Evolutionary conservation across 1,140 invertebrate genomes (phyloP).

Genomic region (Nasonia longicornis): DNA sequence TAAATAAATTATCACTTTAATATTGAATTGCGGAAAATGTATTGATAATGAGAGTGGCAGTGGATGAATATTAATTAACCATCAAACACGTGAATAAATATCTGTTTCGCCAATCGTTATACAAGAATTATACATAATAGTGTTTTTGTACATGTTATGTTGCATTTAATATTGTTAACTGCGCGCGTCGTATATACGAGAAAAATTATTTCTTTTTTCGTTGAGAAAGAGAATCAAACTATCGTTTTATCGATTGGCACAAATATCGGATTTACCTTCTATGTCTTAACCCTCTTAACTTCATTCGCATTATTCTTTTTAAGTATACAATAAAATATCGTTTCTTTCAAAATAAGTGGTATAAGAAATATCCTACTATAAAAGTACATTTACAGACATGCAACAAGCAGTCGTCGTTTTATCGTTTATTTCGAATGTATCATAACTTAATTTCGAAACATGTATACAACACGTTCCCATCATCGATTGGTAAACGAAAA

Average conservation of each 20-base stretch:
- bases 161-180: not conserved
- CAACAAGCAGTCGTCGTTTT: not conserved
- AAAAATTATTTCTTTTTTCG: conserved; percentile 8
- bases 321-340: conserved; percentile 24
- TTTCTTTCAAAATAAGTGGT: conserved; percentile 10
- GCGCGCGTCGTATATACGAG: not conserved
- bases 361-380: conserved; percentile 30
- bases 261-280: conserved; percentile 27
- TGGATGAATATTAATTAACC: conserved; percentile 38
- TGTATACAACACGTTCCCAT: conserved; percentile 10
- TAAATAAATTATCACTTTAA: conserved; percentile 4
- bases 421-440: conserved; percentile 2
- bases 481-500: not conserved
- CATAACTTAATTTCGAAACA: conserved; percentile 15
- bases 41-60: conserved; percentile 28
- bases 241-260: conserved; percentile 28
- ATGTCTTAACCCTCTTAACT: not conserved
- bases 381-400: conserved; percentile 39
- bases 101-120: conserved; percentile 11
- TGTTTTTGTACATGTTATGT: not conserved
- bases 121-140: not conserved
- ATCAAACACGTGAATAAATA: not conserved
- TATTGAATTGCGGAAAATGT: not conserved
- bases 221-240: conserved; percentile 12
- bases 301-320: not conserved